Evolutionary conservation across 2,888 invertebrate genomes (phyloP), one percentile per base, ranked within the genome.

Genomic region (Pristionchus japonicus): DNA sequence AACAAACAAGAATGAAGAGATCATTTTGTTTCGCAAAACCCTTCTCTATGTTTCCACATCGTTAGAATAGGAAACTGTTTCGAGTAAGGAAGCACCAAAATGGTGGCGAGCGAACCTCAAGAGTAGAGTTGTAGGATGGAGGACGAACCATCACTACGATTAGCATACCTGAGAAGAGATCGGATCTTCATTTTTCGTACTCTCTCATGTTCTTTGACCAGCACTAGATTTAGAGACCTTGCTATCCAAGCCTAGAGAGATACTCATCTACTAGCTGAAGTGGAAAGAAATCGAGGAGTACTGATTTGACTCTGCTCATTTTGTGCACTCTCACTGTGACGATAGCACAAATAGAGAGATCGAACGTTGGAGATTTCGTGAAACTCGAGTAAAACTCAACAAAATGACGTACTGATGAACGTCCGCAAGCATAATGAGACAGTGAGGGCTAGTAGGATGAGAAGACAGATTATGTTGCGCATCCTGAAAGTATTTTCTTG

Each of bases 381-480:
- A 77, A 13, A 47, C 77, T 47, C 20, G 37, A 43, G 11, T 47
- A 4, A 4, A n/a, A n/a, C n/a, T n/a, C n/a, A n/a, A n/a, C n/a
- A 52, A 82, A 49, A 4, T 11, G 2, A 82, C 82, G 37, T 52
- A 82, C 82, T 82, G 49, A 82, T 82, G 52, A 82, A 82, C 9
- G 82, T 82, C 34, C 82, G 82, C 31, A 82, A 52, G 49, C 82
- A 49, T n/a, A 57, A 31, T 0, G 82, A 49, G 3, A 82, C 34
- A 17, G 82, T 82, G 37, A 82, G 82, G 7, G 82, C 82, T 23
- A 82, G 31, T 0, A 82, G 82, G 7, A 82, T 49, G 1, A 82
- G 82, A 31, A 82, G 31, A 34, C 82, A 82, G 49, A 82, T 57
- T 11, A 43, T 31, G 34, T 82, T 82, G 20, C 82, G 82, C 82